These are phyloP conservation scores for Plebejus melissa DNA, from an alignment of 2,888 invertebrate genomes.

Conservation along the genomic window DNA sequence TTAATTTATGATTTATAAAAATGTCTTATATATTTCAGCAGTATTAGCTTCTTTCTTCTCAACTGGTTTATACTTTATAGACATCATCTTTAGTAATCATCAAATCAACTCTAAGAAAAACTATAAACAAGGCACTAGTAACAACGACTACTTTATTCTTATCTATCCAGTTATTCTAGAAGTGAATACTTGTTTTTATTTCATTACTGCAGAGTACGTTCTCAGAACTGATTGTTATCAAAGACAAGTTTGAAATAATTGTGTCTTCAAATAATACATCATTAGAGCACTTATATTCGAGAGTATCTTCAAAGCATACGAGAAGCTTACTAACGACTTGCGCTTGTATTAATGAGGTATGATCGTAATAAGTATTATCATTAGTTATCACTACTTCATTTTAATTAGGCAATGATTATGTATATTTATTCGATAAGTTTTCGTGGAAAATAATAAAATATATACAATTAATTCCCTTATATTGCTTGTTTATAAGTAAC, in stretches of 20 bases:
- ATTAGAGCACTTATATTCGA: slow-evolving; percentile 36
- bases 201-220: slow-evolving; percentile 2
- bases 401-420: background rate
- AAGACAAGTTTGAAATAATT: slow-evolving; percentile 21
- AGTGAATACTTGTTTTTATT: slow-evolving; percentile 11
- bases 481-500: background rate
- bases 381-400: background rate
- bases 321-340: slow-evolving; percentile 33
- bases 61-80: background rate
- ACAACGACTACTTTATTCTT: slow-evolving; percentile 3
- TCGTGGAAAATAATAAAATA: background rate
- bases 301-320: slow-evolving; percentile 32
- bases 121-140: background rate
- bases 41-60: background rate
- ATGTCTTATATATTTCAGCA: background rate
- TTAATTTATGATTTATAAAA: background rate
- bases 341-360: slow-evolving; percentile 32
- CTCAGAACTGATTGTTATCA: slow-evolving; percentile 22
- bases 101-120: background rate
- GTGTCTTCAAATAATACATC: slow-evolving; percentile 38
- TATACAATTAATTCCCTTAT: background rate
- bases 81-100: background rate
- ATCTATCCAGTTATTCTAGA: slow-evolving; percentile 9
- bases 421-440: background rate
- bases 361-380: slow-evolving; percentile 11